phyloP scores from a whole-genome alignment of 2,113 vertebrate species.

The Tupaia chinensis region DNA sequence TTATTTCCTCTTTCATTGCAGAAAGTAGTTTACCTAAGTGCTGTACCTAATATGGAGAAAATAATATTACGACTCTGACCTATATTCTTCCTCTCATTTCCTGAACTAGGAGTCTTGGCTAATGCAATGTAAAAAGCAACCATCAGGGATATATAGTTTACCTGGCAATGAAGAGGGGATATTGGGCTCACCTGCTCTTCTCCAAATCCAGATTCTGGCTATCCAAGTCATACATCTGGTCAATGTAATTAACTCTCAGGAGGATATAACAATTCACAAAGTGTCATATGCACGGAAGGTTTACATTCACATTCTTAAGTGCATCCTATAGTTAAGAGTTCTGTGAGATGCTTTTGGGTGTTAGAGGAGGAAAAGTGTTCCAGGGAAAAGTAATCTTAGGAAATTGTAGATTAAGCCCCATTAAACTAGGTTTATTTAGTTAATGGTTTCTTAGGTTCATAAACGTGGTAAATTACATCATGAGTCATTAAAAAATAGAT shows the following conservation, averaged over 20 bases:
- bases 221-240: not conserved
- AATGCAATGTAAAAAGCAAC: not conserved
- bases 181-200: not conserved
- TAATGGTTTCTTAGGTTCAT: not conserved
- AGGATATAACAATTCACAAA: not conserved
- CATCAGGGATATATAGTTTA: accelerated
- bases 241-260: not conserved
- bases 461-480: not conserved
- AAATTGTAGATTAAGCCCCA: not conserved
- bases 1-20: not conserved
- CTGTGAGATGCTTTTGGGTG: not conserved
- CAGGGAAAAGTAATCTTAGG: not conserved
- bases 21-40: conserved; percentile 22
- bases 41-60: not conserved
- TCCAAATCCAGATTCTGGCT: not conserved
- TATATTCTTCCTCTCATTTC: not conserved
- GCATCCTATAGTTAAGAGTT: not conserved
- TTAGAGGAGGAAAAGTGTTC: not conserved
- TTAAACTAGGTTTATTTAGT: not conserved
- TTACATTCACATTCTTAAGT: not conserved
- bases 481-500: not conserved
- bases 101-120: not conserved
- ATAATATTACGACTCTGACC: not conserved
- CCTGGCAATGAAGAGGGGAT: not conserved
- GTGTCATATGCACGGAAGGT: not conserved